Percentiles rank a stretch among this genome's conserved stretches.
phyloP scores from a whole-genome alignment of 2,888 invertebrate species.

The Physocephala rufipes region DNA sequence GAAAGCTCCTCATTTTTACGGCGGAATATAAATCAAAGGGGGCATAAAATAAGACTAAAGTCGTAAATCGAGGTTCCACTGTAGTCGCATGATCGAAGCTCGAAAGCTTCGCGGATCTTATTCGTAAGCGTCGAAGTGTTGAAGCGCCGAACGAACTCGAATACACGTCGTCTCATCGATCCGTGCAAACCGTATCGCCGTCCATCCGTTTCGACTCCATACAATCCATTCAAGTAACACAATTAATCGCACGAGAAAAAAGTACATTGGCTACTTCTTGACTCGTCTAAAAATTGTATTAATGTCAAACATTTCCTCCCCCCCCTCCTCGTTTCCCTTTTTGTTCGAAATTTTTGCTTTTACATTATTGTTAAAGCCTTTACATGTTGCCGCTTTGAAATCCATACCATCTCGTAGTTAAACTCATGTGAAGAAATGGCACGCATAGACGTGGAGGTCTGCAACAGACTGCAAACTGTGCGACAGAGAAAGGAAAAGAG shows the following conservation, averaged over 20 bases:
- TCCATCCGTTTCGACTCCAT: no score
- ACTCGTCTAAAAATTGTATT: background rate
- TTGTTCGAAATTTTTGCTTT: background rate
- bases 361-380: background rate
- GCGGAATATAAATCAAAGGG: constrained; percentile 1
- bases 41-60: constrained; percentile 1
- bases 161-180: no score
- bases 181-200: no score
- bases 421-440: no score
- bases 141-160: no score
- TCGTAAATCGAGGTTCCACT: constrained; percentile 1
- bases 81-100: background rate
- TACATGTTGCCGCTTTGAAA: constrained; percentile 2
- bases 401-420: no score
- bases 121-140: no score
- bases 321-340: background rate
- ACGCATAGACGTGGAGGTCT: no score
- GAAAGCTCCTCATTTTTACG: constrained; percentile 8
- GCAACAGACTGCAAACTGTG: constrained; percentile 42
- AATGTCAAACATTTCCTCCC: background rate
- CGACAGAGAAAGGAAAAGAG: background rate
- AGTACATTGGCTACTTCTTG: constrained; percentile 12
- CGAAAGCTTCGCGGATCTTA: background rate
- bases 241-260: no score
- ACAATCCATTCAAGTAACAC: no score